These are phyloP conservation scores for Hydrochoerus hydrochaeris DNA, from an alignment of 2,113 vertebrate species.

Conservation along the genomic window DNA sequence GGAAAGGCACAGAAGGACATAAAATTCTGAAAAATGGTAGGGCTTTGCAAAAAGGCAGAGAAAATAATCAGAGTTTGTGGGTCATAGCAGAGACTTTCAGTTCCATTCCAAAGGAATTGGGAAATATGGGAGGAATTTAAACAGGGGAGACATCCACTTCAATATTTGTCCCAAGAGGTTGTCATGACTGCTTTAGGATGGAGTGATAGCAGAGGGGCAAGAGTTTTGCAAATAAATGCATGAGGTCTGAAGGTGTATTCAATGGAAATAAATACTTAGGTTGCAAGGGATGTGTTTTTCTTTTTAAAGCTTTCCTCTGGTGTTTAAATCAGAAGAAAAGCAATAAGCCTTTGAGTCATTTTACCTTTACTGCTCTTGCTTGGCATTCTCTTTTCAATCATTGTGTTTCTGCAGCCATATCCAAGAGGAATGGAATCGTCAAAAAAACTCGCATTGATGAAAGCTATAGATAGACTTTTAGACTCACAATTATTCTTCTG, in stretches of 20 bases:
- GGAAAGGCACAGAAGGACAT: accelerated
- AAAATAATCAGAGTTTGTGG: neutral
- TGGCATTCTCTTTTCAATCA: neutral
- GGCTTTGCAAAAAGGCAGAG: neutral
- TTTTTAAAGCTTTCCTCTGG: neutral
- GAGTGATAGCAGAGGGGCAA: neutral
- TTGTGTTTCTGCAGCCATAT: neutral
- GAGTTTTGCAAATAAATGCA: neutral
- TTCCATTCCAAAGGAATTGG: neutral
- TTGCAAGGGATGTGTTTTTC: neutral
- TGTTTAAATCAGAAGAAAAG: neutral
- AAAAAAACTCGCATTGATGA: neutral
- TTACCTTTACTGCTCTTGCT: neutral
- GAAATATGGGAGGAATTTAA: neutral
- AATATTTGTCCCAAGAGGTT: neutral
- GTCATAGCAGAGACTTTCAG: neutral
- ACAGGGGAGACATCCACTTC: neutral
- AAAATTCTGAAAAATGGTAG: neutral
- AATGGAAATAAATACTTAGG: neutral
- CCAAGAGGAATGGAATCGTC: neutral
- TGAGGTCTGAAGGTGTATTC: neutral
- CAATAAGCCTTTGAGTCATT: neutral
- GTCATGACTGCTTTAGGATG: neutral
- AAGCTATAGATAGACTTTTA: neutral
- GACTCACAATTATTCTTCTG: neutral